Percentiles rank a stretch among this genome's conserved stretches.
These are phyloP conservation scores for Aphelinus certus DNA, from an alignment of 1,140 invertebrate genomes.

Conservation along the genomic window DNA sequence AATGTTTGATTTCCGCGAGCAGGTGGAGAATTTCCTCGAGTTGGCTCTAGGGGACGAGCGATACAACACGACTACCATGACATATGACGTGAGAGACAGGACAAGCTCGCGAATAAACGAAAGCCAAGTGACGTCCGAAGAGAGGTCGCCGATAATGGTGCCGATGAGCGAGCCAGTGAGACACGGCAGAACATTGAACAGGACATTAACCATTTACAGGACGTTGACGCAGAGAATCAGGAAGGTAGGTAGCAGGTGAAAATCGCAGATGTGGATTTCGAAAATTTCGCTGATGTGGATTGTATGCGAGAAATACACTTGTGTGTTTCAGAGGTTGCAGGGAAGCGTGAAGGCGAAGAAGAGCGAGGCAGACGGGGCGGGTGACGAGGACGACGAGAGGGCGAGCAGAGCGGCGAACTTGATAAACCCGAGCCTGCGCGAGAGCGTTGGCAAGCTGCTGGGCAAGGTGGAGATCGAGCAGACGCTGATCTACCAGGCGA, in stretches of 20 bases:
- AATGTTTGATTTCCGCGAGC: neutral
- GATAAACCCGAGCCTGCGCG: neutral
- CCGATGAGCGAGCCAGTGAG: constrained; percentile 29
- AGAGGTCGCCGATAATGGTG: constrained; percentile 12
- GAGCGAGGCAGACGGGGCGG: no score
- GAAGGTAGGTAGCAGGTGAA: constrained; percentile 35
- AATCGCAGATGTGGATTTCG: constrained; percentile 5
- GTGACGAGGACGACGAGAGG: neutral
- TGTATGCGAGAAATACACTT: no score
- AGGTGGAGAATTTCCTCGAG: constrained; percentile 50
- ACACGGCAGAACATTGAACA: constrained; percentile 33
- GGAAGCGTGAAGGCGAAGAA: constrained; percentile 22
- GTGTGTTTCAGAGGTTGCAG: constrained; percentile 43
- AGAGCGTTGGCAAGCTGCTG: constrained; percentile 48
- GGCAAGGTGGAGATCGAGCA: constrained; percentile 57
- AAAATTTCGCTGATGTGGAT: neutral
- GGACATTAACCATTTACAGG: constrained; percentile 41
- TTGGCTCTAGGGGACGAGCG: constrained; percentile 52
- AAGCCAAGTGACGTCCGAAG: constrained; percentile 41
- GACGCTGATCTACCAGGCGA: constrained; percentile 58
- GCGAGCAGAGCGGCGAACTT: neutral
- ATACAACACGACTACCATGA: neutral
- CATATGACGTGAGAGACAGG: constrained; percentile 27
- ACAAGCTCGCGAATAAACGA: constrained; percentile 38
- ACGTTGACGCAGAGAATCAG: constrained; percentile 47